Evolutionary conservation across 2,113 vertebrate species (phyloP).

Genomic region (Labeo catla): DNA sequence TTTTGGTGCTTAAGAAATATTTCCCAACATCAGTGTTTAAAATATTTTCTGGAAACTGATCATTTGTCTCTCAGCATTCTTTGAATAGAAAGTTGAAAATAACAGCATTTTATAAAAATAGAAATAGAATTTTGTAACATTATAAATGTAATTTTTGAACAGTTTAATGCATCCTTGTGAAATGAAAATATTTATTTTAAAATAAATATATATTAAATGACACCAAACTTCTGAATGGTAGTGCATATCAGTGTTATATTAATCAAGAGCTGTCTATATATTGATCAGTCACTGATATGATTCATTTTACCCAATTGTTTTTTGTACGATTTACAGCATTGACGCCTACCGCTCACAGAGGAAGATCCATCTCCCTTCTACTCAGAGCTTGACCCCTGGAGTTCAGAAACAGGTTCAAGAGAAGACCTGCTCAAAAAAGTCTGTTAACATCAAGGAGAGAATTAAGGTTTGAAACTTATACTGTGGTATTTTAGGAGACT

Average conservation of each 20-base stretch:
- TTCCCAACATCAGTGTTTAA: not conserved
- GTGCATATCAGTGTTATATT: not conserved
- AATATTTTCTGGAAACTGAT: too few species aligned
- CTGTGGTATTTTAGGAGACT: not conserved
- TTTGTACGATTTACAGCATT: slow-evolving; percentile 64
- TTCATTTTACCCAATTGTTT: not conserved
- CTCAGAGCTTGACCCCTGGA: slow-evolving; percentile 60
- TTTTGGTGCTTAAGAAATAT: not conserved
- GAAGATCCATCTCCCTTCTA: slow-evolving; percentile 55
- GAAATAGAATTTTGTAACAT: not conserved
- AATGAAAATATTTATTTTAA: not conserved
- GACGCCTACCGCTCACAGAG: slow-evolving; percentile 76
- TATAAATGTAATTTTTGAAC: not conserved
- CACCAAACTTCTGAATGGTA: not conserved
- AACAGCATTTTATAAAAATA: not conserved
- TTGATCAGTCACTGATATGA: not conserved
- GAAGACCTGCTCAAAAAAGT: slow-evolving; percentile 49
- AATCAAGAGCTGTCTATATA: not conserved
- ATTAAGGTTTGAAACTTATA: slow-evolving; percentile 65
- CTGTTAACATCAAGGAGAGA: slow-evolving; percentile 68
- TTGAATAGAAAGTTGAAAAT: not conserved
- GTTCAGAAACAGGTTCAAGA: slow-evolving; percentile 54
- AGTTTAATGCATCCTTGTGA: not conserved
- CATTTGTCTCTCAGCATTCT: not conserved
- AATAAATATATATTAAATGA: not conserved